Evolutionary conservation across 2,113 vertebrate genomes (phyloP).

Genomic region (Leucoraja erinaceus): DNA sequence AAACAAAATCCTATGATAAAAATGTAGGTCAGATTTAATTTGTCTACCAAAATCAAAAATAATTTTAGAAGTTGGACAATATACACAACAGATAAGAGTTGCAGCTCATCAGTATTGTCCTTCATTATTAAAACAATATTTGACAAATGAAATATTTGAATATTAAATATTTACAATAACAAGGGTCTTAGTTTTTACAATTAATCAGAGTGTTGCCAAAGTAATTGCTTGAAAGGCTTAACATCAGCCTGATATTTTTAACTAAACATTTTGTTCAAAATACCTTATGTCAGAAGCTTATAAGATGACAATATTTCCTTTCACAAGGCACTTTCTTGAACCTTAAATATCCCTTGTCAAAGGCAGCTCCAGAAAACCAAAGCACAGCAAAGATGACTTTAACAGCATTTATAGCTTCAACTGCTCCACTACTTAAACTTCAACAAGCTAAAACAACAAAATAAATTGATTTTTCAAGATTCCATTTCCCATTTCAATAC

Average conservation of each 20-base stretch:
- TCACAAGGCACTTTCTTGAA: background rate
- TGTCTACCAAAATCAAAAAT: background rate
- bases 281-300: background rate
- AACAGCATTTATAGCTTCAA: constrained; percentile 2
- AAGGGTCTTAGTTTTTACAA: background rate
- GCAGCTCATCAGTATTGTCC: background rate
- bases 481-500: background rate
- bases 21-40: background rate
- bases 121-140: constrained; percentile 29
- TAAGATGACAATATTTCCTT: background rate
- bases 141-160: background rate
- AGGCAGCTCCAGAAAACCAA: background rate
- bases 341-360: background rate
- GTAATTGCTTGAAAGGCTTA: background rate
- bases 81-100: background rate
- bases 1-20: background rate
- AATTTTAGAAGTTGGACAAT: background rate
- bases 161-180: background rate
- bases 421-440: background rate
- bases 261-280: background rate
- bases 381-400: too few species aligned
- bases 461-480: background rate
- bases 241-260: background rate
- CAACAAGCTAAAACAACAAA: background rate
- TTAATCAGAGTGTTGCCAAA: constrained; percentile 4